Base-by-base conservation (phyloP, 2,113 vertebrate genomes). In the Australoheros scitulus region DNA sequence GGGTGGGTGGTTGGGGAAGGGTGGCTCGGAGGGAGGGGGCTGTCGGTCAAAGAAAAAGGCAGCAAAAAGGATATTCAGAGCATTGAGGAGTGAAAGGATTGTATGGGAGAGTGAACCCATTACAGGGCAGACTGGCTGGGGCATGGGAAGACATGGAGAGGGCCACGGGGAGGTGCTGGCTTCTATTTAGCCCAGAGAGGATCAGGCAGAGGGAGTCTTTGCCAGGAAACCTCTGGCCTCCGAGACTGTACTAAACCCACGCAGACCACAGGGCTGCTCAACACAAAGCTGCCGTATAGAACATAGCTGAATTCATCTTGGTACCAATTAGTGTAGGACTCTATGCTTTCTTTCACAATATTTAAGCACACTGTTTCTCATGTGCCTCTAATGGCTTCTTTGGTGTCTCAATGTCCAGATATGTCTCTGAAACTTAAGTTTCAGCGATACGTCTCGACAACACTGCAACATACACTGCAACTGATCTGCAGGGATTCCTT, bases 31-130 rank as follows among this genome's bases (percentile, higher is more conserved):
- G 43, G 64, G 64, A 70, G 79, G 83, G 79, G 81, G 79, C 78
- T 85, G 88, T 79, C 65, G 64, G 86, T 89, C 70, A 81, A 60
- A 90, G 79, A 91, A 82, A 89, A 94, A 91, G 78, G 85, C 77
- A 87, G 87, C 82, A 89, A 92, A 93, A 90, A 88, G 86, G 89
- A 91, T 89, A 91, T 89, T 92, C 79, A 88, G 90, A 79, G 85
- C 88, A 90, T 88, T 92, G 91, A 89, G 86, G 81, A 89, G 89
- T 90, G 84, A 93, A 93, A 91, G 88, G 89, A 90, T 87, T 93
- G 91, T 87, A 92, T 93, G 91, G 93, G 90, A 93, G 92, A 91
- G 86, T 91, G 93, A 93, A 90, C 89, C 91, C 87, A 93, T 93
- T 93, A 88, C 84, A 80, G 89, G 76, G 63, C 87, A 85, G 89